phyloP scores from a whole-genome alignment of 2,888 invertebrate species.

The Acrocera orbiculus region DNA sequence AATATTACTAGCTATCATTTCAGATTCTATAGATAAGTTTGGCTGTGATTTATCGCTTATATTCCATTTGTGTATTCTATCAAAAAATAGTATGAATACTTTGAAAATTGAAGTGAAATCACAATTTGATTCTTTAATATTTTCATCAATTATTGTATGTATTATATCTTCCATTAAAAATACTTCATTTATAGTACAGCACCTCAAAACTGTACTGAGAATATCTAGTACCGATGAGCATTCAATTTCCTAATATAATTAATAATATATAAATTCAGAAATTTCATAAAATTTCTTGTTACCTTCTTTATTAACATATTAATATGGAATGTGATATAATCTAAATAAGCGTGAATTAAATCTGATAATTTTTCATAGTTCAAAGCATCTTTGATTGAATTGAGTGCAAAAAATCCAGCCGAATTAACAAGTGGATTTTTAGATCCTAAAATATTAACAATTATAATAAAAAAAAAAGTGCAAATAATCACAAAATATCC shows the following conservation, averaged over 20 bases:
- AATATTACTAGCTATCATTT: neutral
- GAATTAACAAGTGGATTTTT: constrained; percentile 43
- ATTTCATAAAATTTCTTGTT: constrained; percentile 3
- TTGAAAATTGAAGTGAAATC: too few species aligned
- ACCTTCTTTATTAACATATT: constrained; percentile 43
- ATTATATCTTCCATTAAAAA: too few species aligned
- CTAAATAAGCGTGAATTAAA: constrained; percentile 49
- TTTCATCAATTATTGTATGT: too few species aligned
- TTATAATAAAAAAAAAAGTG: neutral
- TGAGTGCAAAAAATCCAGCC: constrained; percentile 41
- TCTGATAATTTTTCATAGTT: constrained; percentile 36
- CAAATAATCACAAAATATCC: constrained; percentile 2
- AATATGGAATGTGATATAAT: constrained; percentile 56
- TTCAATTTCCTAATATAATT: constrained; percentile 33
- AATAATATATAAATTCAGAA: neutral
- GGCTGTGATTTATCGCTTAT: too few species aligned
- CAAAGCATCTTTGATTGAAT: constrained; percentile 39
- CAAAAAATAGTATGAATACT: too few species aligned
- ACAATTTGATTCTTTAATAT: too few species aligned
- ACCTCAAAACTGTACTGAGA: constrained; percentile 47
- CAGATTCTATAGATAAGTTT: too few species aligned
- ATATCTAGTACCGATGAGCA: constrained; percentile 52
- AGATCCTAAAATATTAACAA: constrained; percentile 35
- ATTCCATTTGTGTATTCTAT: too few species aligned
- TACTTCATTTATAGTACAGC: too few species aligned